Evolutionary conservation across 2,113 vertebrate genomes (phyloP).

Genomic region (Falcunculus frontatus): DNA sequence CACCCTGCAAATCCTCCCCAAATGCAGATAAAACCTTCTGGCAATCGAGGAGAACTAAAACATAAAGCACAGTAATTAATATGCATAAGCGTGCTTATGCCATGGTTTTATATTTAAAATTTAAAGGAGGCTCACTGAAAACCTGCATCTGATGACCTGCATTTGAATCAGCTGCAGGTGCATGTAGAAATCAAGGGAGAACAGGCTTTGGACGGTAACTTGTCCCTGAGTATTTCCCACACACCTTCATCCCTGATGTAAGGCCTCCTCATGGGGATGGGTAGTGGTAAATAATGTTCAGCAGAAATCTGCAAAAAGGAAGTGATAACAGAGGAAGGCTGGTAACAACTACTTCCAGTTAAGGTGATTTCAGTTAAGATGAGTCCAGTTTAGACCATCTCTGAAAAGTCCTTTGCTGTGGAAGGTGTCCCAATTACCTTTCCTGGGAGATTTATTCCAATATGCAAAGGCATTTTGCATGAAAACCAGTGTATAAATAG

Average conservation of each 20-base stretch:
- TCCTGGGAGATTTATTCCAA: neutral
- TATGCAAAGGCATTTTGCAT: neutral
- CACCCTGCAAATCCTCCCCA: neutral
- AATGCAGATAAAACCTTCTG: neutral
- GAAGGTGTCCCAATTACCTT: neutral
- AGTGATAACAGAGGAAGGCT: neutral
- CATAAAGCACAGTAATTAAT: neutral
- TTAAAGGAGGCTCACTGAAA: neutral
- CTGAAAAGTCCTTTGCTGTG: neutral
- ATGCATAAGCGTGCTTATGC: neutral
- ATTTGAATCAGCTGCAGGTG: neutral
- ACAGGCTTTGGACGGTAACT: neutral
- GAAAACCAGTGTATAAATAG: neutral
- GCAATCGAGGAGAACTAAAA: neutral
- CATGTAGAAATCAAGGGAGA: neutral
- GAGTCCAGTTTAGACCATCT: neutral
- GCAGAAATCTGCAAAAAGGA: neutral
- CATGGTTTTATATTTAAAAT: neutral
- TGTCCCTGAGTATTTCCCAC: neutral
- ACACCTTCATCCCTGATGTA: neutral
- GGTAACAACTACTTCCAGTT: neutral
- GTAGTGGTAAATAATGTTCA: neutral
- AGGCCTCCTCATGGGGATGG: neutral
- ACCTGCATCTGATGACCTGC: neutral
- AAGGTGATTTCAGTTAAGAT: neutral